These are phyloP conservation scores for Malaclemys terrapin DNA, from an alignment of 2,113 vertebrate species.

Conservation along the genomic window DNA sequence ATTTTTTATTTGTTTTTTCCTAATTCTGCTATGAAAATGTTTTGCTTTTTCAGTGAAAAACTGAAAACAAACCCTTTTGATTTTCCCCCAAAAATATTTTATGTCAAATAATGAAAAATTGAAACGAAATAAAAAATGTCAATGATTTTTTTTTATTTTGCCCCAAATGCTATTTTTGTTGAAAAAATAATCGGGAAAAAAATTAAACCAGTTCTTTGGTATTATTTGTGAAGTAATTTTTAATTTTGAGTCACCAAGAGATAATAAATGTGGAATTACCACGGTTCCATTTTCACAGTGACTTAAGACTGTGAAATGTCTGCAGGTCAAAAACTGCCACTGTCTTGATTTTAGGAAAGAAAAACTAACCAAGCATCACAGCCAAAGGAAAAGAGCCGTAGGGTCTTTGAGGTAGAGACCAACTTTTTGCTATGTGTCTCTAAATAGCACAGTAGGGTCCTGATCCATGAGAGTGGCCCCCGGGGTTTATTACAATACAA, in stretches of 20 bases:
- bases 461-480: not conserved
- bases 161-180: not conserved
- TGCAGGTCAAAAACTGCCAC: not conserved
- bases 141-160: not conserved
- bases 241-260: not conserved
- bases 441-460: not conserved
- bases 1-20: not conserved
- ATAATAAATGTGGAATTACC: not conserved
- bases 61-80: not conserved
- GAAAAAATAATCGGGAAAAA: not conserved
- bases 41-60: not conserved
- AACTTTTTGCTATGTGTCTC: not conserved
- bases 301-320: not conserved
- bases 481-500: not conserved
- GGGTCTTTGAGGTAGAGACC: not conserved
- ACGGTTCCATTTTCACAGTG: not conserved
- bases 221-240: not conserved
- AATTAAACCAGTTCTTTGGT: not conserved
- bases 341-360: not conserved
- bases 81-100: not conserved
- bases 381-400: not conserved
- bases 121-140: not conserved
- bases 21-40: not conserved
- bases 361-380: not conserved
- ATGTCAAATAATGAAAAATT: not conserved